These are phyloP conservation scores for Galleria mellonella DNA, from an alignment of 1,140 invertebrate species.

Conservation along the genomic window DNA sequence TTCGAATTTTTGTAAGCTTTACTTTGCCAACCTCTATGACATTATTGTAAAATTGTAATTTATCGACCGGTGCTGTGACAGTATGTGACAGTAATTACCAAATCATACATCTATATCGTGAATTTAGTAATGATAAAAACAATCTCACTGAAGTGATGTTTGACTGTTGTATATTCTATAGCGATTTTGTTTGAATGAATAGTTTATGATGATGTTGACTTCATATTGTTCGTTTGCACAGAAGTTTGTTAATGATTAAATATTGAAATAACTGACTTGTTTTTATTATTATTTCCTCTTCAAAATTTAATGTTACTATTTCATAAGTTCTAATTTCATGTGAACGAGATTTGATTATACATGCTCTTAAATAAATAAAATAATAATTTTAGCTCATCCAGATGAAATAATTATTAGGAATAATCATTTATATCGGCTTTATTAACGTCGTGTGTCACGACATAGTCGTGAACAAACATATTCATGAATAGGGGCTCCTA, in stretches of 20 bases:
- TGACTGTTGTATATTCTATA: constrained; percentile 41
- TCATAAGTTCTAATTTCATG: too few relatives aligned
- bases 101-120: constrained; percentile 6
- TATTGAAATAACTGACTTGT: constrained; percentile 24
- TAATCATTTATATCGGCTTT: too few relatives aligned
- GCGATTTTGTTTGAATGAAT: constrained; percentile 61
- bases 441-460: too few relatives aligned
- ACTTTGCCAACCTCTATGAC: not conserved
- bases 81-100: constrained; percentile 6
- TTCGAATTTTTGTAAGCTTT: constrained; percentile 1
- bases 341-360: too few relatives aligned
- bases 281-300: constrained; percentile 3
- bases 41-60: constrained; percentile 5
- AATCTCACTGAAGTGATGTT: constrained; percentile 13
- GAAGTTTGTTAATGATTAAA: constrained; percentile 62
- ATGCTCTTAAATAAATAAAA: too few relatives aligned
- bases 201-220: constrained; percentile 61
- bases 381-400: too few relatives aligned
- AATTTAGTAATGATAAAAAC: constrained; percentile 2
- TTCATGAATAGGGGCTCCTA: too few relatives aligned
- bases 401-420: too few relatives aligned
- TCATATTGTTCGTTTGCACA: constrained; percentile 57
- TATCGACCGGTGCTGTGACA: not conserved
- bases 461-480: too few relatives aligned
- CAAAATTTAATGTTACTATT: too few relatives aligned